A percentile compares a stretch with the other conserved stretches of the same genome.
Conservation (phyloP, 2,113 vertebrate genomes). For the Spheniscus mendiculus region DNA sequence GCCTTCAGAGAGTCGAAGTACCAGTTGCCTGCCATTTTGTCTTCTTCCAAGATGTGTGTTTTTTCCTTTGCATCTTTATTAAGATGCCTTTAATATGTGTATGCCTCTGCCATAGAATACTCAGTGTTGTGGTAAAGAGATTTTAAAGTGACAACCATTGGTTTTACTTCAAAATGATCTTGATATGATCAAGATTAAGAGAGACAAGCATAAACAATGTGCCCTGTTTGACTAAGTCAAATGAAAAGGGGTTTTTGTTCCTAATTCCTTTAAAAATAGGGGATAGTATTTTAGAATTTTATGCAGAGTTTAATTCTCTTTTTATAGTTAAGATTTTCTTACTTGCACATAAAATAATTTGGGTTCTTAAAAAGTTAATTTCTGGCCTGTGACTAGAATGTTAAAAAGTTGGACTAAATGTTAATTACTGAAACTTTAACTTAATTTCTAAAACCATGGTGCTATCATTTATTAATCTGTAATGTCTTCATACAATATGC, state of each 20-base stretch:
- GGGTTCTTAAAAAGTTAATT: constrained; percentile 86
- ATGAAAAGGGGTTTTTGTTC: constrained; percentile 83
- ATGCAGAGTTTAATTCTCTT: constrained; percentile 90
- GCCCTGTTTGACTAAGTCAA: constrained; percentile 87
- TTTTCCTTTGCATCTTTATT: constrained; percentile 88
- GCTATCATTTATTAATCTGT: constrained; percentile 93
- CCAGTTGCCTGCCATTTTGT: constrained; percentile 87
- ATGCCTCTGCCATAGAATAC: constrained; percentile 89
- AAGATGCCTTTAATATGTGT: constrained; percentile 88
- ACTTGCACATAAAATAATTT: constrained; percentile 97
- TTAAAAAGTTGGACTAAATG: constrained; percentile 91
- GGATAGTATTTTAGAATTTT: constrained; percentile 91
- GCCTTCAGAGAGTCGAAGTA: constrained; percentile 88
- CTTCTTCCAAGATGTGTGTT: constrained; percentile 81
- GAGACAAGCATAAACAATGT: constrained; percentile 81
- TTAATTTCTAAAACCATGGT: constrained; percentile 91
- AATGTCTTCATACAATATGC: constrained; percentile 84
- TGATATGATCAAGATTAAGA: constrained; percentile 93
- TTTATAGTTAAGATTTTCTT: constrained; percentile 94
- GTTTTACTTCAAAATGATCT: constrained; percentile 84
- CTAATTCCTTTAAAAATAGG: constrained; percentile 88
- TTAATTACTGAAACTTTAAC: constrained; percentile 91
- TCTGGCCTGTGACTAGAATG: constrained; percentile 91
- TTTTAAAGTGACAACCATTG: constrained; percentile 84
- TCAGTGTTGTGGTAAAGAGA: constrained; percentile 88